Base-by-base conservation (phyloP, 1,140 invertebrate species). In the Drosophila sechellia region DNA sequence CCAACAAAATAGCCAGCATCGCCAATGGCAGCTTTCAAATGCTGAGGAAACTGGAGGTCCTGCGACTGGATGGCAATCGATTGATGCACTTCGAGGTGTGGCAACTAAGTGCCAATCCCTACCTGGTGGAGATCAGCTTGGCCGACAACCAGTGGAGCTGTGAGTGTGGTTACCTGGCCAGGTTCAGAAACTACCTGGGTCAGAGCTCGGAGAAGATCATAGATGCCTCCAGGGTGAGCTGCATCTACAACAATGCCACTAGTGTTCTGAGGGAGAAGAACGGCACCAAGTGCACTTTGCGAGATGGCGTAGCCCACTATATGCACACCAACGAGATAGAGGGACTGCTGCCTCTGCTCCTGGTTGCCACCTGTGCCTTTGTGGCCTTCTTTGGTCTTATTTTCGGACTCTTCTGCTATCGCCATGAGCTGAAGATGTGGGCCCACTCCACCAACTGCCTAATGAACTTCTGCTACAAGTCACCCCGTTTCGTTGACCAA, bases 81-180 rank as follows among this genome's bases (percentile, higher is more conserved):
- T 94, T 98, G 87, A 94, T 95, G 77, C 95, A 95, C 64, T 98
- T 98, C 85, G 87, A 95, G 93, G 92, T 96, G 92, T 95, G 96
- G 96, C 93, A 96, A 94, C 90, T 97, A 70, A 93, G 93, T 34
- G 92, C 95, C 53, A 97, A 97, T 93, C 95, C 95, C 8, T 96
- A 96, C 91, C 94, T 98, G 68, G 95, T 95, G 5, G 95, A 96
- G 80, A 95, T 98, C 69, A 95, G 95, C 37, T 92, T 98, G 42
- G 94, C 96, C n/a, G 94, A 95, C 50, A 98, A 98, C 92, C 95
- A 96, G 15, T 98, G 97, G 97, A 96, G 95, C 55, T 98, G 98
- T 92, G 96, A 98, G 77, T 98, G 97, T 93, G 93, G 95, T 45
- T 98, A 97, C 90, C 86, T 98, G 71, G 94, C 95, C 17, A 94